Conservation (phyloP, 2,888 invertebrate species). For the Drosophila cracens region DNA sequence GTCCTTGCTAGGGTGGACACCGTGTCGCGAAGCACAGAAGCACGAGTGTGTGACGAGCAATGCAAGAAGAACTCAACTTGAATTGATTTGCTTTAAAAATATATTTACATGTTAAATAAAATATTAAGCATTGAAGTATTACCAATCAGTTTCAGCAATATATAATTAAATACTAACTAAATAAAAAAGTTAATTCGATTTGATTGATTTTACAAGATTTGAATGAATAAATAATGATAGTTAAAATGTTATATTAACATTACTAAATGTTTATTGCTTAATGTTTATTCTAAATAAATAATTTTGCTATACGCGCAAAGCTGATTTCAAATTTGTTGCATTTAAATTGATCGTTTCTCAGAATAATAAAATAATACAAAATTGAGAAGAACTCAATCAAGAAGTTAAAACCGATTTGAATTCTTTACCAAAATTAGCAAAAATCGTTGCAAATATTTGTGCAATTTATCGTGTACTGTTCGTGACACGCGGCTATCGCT, state of each 20-base stretch:
- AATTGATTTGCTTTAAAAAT: not conserved
- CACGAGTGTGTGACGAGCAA: not conserved
- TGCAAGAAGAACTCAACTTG: not conserved
- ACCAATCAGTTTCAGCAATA: not conserved
- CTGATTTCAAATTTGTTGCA: not conserved
- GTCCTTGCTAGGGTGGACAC: slow-evolving; percentile 41
- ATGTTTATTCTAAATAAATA: not conserved
- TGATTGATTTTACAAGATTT: not conserved
- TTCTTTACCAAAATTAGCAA: not conserved
- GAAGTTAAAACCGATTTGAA: too few species aligned
- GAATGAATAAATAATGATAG: not conserved
- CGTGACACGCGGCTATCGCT: slow-evolving; percentile 32
- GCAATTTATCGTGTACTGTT: not conserved
- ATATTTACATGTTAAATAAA: not conserved
- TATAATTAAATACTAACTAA: not conserved
- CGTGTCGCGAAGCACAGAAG: slow-evolving; percentile 34
- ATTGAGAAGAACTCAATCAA: not conserved
- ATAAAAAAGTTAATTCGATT: not conserved
- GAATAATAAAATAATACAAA: not conserved
- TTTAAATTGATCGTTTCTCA: not conserved
- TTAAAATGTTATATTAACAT: too few species aligned
- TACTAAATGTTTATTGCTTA: not conserved
- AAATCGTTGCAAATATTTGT: not conserved
- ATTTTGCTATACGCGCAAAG: not conserved
- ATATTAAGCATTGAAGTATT: not conserved